A percentile compares a stretch with the other conserved stretches of the same genome.
phyloP scores from a whole-genome alignment of 1,140 invertebrate genomes.

The Micrasema minimum region DNA sequence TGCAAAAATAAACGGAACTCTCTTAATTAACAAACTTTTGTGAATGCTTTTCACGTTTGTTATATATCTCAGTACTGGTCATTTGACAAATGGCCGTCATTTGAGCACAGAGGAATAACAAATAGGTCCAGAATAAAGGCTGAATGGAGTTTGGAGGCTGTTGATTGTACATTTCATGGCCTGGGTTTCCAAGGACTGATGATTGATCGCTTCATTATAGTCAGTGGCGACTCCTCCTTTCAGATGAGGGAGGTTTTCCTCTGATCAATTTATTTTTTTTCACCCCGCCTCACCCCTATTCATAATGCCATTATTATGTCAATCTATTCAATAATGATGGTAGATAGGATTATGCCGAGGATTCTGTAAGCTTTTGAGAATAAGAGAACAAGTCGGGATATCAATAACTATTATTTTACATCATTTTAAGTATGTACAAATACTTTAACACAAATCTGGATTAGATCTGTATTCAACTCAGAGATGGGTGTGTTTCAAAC shows the following conservation, averaged over 20 bases:
- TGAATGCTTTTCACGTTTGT: too few species aligned
- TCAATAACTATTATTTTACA: too few species aligned
- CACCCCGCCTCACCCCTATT: neutral
- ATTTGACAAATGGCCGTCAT: conserved; percentile 17
- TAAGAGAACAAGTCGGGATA: conserved; percentile 5
- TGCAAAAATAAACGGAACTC: too few species aligned
- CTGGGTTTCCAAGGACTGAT: conserved; percentile 2
- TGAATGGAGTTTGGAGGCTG: conserved; percentile 21
- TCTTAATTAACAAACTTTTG: too few species aligned
- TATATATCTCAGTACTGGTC: neutral
- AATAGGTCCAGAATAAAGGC: conserved; percentile 32
- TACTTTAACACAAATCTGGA: too few species aligned
- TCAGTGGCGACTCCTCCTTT: neutral
- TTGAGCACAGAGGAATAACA: conserved; percentile 19
- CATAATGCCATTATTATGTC: conserved; percentile 36
- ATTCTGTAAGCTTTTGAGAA: neutral
- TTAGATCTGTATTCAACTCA: too few species aligned
- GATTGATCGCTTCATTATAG: conserved; percentile 44
- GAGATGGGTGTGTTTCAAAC: too few species aligned
- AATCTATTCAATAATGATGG: conserved; percentile 31
- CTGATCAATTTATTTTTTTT: conserved; percentile 18
- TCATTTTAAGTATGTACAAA: too few species aligned
- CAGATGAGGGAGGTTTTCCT: neutral
- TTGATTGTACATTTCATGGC: conserved; percentile 28
- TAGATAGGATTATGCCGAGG: conserved; percentile 25